A percentile compares a stretch with the other conserved stretches of the same genome.
Conservation (phyloP, 2,113 vertebrate genomes). For the Nicator chloris region DNA sequence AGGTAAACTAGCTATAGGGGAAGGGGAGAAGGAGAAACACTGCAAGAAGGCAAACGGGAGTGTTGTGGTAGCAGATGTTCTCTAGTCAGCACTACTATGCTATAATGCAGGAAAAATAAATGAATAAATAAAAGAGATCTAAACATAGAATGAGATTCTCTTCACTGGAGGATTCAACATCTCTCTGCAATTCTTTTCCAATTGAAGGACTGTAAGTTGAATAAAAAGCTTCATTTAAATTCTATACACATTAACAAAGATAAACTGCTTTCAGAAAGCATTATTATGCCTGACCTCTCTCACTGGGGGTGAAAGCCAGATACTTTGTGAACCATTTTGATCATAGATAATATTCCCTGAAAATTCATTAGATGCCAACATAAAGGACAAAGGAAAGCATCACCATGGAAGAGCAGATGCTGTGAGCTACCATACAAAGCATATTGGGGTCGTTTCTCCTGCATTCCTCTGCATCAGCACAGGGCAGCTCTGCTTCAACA, state of each 20-base stretch:
- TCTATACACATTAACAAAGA: not conserved
- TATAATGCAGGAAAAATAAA: not conserved
- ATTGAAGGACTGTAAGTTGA: not conserved
- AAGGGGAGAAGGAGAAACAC: not conserved
- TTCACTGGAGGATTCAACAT: not conserved
- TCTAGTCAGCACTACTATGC: not conserved
- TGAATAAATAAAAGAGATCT: not conserved
- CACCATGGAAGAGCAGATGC: not conserved
- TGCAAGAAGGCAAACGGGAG: not conserved
- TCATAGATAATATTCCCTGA: not conserved
- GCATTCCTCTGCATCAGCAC: not conserved
- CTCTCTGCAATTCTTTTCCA: not conserved
- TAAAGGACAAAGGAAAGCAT: slow-evolving; percentile 9
- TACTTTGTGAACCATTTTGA: not conserved
- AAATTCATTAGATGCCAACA: not conserved
- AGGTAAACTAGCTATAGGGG: not conserved
- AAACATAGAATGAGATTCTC: slow-evolving; percentile 27
- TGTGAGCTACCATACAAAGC: not conserved
- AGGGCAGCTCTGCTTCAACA: not conserved
- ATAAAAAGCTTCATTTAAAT: slow-evolving; percentile 19
- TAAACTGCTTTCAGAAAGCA: slow-evolving; percentile 27
- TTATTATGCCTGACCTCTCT: slow-evolving; percentile 9
- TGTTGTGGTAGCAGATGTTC: not conserved
- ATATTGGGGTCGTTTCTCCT: not conserved
- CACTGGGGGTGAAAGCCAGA: not conserved